Evolutionary conservation across 1,140 invertebrate species (phyloP).

Genomic region (Formica exsecta): DNA sequence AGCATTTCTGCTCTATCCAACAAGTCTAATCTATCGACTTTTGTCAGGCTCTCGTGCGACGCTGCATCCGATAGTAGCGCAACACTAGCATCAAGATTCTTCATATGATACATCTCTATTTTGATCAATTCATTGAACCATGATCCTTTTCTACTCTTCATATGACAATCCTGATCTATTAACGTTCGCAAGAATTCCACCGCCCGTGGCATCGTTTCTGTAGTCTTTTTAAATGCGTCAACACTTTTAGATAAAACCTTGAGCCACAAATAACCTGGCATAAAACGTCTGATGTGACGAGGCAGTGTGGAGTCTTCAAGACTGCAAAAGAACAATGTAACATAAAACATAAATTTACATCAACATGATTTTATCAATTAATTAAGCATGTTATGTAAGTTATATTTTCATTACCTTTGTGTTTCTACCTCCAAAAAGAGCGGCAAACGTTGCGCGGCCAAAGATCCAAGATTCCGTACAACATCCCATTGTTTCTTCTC

Average conservation of each 20-base stretch:
- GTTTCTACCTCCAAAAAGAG: slow-evolving; percentile 2
- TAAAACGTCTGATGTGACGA: slow-evolving; percentile 77
- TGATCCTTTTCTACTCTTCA: slow-evolving; percentile 67
- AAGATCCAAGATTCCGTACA: slow-evolving; percentile 4
- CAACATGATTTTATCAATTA: not conserved
- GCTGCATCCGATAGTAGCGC: slow-evolving; percentile 74
- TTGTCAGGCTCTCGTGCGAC: slow-evolving; percentile 62
- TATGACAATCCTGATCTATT: slow-evolving; percentile 74
- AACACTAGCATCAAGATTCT: slow-evolving; percentile 76
- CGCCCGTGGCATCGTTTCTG: slow-evolving; percentile 65
- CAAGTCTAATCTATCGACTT: slow-evolving; percentile 72
- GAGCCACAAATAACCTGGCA: slow-evolving; percentile 77
- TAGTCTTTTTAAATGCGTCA: slow-evolving; percentile 80
- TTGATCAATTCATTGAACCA: slow-evolving; percentile 81
- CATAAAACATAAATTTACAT: slow-evolving; percentile 37
- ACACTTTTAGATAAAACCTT: slow-evolving; percentile 81
- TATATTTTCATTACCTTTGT: slow-evolving; percentile 9
- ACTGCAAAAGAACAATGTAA: slow-evolving; percentile 54
- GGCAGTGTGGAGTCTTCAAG: slow-evolving; percentile 70
- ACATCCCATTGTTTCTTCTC: slow-evolving; percentile 38
- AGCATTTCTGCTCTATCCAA: slow-evolving; percentile 76
- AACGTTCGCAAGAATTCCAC: slow-evolving; percentile 74
- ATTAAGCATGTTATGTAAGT: not conserved
- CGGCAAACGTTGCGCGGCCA: slow-evolving; percentile 23
- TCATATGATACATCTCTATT: slow-evolving; percentile 79